These are phyloP conservation scores for Lucilia cuprina DNA, from an alignment of 1,140 invertebrate genomes.

Conservation along the genomic window DNA sequence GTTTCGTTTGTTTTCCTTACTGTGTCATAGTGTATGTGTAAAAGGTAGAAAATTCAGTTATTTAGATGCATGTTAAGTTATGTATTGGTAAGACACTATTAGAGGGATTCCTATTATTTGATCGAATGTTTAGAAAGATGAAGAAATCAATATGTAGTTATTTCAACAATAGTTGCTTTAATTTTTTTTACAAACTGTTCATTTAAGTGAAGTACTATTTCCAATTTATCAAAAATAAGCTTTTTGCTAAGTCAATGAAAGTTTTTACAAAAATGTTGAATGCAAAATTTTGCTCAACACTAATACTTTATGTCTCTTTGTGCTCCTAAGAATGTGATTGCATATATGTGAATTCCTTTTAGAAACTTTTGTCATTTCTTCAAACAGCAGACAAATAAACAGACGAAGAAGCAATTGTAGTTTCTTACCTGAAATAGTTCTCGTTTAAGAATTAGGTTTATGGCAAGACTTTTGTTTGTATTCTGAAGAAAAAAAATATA, in stretches of 20 bases:
- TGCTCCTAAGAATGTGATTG: no score
- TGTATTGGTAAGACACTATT: not conserved
- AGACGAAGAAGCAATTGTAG: not conserved
- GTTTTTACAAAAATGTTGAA: no score
- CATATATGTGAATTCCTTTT: not conserved
- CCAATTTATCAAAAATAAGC: no score
- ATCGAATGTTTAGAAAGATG: no score
- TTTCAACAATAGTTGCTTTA: no score
- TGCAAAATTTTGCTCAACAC: no score
- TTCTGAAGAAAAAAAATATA: not conserved
- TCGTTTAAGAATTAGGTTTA: slow-evolving; percentile 16
- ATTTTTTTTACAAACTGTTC: no score
- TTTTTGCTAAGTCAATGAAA: no score
- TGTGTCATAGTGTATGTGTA: not conserved
- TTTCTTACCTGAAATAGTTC: not conserved
- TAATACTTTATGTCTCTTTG: no score
- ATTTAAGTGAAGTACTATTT: no score
- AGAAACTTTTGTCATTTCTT: not conserved
- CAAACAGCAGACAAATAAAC: not conserved
- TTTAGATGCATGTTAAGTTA: not conserved
- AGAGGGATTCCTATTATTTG: not conserved
- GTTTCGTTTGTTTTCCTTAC: no score
- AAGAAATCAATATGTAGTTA: no score
- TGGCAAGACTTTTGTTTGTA: slow-evolving; percentile 2
- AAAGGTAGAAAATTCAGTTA: not conserved